Conservation (phyloP, 2,797 vertebrate species). For the Lateolabrax maculatus region DNA sequence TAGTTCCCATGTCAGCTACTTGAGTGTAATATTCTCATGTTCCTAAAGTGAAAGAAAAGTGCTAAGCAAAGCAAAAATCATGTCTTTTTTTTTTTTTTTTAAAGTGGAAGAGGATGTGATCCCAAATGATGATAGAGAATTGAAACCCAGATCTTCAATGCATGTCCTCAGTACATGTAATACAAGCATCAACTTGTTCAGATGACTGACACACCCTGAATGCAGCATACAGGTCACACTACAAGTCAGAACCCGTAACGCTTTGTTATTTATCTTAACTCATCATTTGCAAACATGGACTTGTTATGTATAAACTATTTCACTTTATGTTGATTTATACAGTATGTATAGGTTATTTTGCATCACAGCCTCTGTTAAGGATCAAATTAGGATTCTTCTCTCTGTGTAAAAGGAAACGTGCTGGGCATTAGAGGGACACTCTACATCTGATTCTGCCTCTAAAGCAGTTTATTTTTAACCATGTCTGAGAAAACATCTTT, state of each 20-base stretch:
- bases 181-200: neutral
- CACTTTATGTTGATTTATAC: neutral
- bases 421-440: no score
- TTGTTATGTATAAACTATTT: neutral
- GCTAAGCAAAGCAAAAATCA: slow-evolving; percentile 36
- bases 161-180: neutral
- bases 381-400: neutral
- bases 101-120: slow-evolving; percentile 52
- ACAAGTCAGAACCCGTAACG: neutral
- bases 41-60: slow-evolving; percentile 9
- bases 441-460: neutral
- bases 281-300: no score
- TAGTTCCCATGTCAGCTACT: neutral
- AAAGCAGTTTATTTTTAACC: slow-evolving; percentile 37
- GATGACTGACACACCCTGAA: neutral
- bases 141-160: slow-evolving; percentile 46
- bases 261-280: neutral
- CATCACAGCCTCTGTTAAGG: neutral
- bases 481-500: slow-evolving; percentile 39
- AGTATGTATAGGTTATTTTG: neutral
- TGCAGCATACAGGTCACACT: neutral
- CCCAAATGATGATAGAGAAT: slow-evolving; percentile 36
- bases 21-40: neutral
- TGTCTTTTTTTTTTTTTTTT: neutral
- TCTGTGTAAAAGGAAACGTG: neutral